phyloP scores from a whole-genome alignment of 35 echinoderm and acorn worm species.

The Lytechinus variegatus region DNA sequence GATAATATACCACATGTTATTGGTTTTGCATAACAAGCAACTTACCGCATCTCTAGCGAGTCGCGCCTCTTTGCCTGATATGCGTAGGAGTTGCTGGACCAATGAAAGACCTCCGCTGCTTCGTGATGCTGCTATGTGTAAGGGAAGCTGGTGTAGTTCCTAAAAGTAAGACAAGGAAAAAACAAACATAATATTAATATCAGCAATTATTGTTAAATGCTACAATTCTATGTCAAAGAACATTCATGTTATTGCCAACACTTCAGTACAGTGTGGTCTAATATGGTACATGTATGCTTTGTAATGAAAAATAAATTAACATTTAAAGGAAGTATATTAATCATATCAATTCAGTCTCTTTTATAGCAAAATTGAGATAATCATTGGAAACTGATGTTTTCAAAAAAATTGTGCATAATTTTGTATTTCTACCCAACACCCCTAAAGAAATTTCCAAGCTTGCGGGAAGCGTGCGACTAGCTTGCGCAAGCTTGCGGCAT shows the following conservation, averaged over 20 bases:
- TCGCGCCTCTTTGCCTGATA: conserved; percentile 86
- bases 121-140: conserved; percentile 89
- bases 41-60: conserved; percentile 90
- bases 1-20: not conserved
- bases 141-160: conserved; percentile 70
- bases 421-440: too few species aligned
- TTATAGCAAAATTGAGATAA: too few species aligned
- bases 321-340: too few species aligned
- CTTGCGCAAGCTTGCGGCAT: too few species aligned
- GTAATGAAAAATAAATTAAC: too few species aligned
- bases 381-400: too few species aligned
- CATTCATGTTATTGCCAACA: not conserved
- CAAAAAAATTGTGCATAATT: too few species aligned
- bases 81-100: conserved; percentile 81
- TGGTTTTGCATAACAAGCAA: not conserved
- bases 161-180: conserved; percentile 19
- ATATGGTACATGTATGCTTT: too few species aligned
- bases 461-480: too few species aligned
- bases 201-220: not conserved
- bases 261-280: not conserved
- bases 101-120: conserved; percentile 84
- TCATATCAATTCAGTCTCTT: too few species aligned
- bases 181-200: not conserved
- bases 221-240: not conserved
- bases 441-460: too few species aligned